phyloP scores from a whole-genome alignment of 2,113 vertebrate genomes.

The Phaethornis superciliosus region DNA sequence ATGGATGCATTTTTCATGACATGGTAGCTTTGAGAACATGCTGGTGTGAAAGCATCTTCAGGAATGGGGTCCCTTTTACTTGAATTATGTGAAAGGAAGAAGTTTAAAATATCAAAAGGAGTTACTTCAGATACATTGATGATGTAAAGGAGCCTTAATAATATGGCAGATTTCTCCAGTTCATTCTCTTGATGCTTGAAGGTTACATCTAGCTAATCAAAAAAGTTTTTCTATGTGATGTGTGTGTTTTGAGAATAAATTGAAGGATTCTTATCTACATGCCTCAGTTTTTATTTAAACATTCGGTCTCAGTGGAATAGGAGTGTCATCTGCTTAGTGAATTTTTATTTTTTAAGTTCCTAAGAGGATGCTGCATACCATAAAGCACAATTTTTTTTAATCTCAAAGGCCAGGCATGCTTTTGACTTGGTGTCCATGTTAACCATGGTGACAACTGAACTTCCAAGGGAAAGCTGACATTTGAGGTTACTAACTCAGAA shows the following conservation, averaged over 20 bases:
- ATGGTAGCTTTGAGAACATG: background rate
- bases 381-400: background rate
- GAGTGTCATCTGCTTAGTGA: background rate
- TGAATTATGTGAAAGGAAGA: background rate
- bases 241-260: background rate
- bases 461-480: background rate
- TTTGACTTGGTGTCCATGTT: background rate
- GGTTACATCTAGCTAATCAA: background rate
- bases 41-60: background rate
- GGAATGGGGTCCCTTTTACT: background rate
- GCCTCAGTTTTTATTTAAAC: background rate
- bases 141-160: background rate
- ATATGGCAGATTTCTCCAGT: background rate
- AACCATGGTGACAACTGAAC: background rate
- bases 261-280: background rate
- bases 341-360: background rate
- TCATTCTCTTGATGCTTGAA: background rate
- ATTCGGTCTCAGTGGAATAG: background rate
- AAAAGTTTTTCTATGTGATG: background rate
- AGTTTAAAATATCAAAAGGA: background rate
- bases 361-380: background rate
- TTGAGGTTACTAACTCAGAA: constrained; percentile 1
- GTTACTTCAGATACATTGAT: background rate
- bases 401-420: background rate
- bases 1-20: background rate